Conservation (phyloP, 2,797 vertebrate genomes). For the Anas capensis region DNA sequence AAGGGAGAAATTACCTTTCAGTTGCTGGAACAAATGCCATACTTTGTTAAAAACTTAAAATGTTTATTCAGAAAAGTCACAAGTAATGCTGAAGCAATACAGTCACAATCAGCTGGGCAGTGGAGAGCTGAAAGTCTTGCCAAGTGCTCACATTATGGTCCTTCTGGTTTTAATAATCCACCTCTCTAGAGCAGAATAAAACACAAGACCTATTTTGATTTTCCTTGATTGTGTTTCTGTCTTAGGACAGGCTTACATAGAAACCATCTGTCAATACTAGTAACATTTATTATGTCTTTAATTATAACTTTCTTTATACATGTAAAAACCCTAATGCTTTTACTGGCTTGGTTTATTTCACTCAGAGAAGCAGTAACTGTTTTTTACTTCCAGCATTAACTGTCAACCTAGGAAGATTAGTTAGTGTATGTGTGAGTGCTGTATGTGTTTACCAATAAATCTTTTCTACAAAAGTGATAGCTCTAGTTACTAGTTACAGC, state of each 20-base stretch:
- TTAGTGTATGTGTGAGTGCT: neutral
- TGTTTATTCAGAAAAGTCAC: neutral
- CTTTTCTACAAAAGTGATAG: neutral
- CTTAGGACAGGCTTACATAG: neutral
- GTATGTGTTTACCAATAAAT: neutral
- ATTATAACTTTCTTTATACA: neutral
- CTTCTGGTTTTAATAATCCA: conserved; percentile 13
- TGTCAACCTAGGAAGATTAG: neutral
- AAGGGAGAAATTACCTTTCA: neutral
- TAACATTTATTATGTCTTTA: neutral
- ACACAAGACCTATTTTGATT: neutral
- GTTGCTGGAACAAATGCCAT: neutral
- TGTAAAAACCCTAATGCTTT: neutral
- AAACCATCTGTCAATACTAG: neutral
- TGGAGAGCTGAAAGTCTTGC: neutral
- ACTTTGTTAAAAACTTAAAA: conserved; percentile 2
- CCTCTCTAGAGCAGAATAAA: neutral
- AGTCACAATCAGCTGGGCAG: neutral
- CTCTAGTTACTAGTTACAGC: neutral
- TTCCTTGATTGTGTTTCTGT: neutral
- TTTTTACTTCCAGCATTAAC: neutral
- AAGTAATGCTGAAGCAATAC: neutral
- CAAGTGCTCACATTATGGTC: neutral
- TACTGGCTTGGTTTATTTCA: neutral
- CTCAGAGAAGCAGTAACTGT: neutral